Evolutionary conservation across 2,888 invertebrate species (phyloP).

Genomic region (Elysia crispata): DNA sequence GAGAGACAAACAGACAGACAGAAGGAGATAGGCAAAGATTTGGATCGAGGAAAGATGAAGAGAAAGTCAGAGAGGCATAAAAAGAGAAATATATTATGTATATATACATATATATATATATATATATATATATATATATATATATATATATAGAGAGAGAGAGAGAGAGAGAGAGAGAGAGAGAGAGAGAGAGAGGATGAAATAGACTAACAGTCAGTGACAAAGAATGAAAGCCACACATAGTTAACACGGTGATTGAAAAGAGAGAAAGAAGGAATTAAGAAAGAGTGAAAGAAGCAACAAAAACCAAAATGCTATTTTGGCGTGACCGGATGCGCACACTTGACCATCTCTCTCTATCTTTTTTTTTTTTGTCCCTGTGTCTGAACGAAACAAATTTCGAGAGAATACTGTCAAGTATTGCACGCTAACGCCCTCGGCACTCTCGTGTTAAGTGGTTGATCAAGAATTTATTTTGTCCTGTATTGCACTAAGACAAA

Average conservation of each 20-base stretch:
- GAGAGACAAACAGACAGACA: constrained; percentile 22
- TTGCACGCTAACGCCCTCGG: not conserved
- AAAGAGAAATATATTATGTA: too few species aligned
- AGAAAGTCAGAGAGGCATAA: constrained; percentile 30
- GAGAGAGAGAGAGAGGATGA: constrained; percentile 28
- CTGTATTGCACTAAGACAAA: too few species aligned
- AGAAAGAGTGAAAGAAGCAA: constrained; percentile 30
- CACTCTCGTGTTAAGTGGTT: not conserved
- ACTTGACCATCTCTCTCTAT: not conserved
- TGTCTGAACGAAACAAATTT: not conserved
- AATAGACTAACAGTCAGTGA: too few species aligned
- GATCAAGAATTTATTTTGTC: too few species aligned
- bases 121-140: too few species aligned
- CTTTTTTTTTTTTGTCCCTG: not conserved
- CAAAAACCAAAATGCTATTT: not conserved
- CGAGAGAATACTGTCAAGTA: not conserved
- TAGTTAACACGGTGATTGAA: not conserved
- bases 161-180: constrained; percentile 36
- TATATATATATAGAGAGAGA: not conserved
- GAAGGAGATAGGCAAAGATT: too few species aligned
- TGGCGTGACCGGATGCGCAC: not conserved
- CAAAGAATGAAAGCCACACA: not conserved
- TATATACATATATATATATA: too few species aligned
- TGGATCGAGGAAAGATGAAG: not conserved
- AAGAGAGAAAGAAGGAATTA: constrained; percentile 3